phyloP scores from a whole-genome alignment of 1,140 invertebrate genomes.

The Pseudobourletiella spinata region DNA sequence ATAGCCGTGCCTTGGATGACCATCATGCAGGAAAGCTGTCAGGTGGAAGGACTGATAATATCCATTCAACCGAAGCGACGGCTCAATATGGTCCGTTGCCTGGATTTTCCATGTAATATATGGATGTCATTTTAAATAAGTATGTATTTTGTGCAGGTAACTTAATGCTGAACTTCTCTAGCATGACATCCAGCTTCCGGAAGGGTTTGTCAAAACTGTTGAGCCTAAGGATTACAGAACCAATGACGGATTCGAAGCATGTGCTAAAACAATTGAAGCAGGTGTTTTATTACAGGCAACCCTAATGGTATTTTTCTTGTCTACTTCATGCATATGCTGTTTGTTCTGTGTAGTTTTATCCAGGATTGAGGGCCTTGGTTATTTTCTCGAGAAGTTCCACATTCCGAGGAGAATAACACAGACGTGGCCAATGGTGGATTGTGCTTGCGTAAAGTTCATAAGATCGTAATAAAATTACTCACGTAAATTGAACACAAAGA shows the following conservation, averaged over 20 bases:
- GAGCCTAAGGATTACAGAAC: conserved; percentile 43
- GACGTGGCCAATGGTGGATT: too few species aligned
- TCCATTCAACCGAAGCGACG: conserved; percentile 76
- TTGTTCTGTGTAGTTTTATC: conserved; percentile 54
- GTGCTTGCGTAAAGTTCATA: too few species aligned
- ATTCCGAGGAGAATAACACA: too few species aligned
- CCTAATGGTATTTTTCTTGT: too few species aligned
- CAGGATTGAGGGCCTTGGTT: conserved; percentile 75
- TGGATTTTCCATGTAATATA: too few species aligned
- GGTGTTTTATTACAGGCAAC: conserved; percentile 52
- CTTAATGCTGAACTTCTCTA: conserved; percentile 86
- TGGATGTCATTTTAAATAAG: too few species aligned
- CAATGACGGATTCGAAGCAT: conserved; percentile 71
- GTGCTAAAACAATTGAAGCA: conserved; percentile 87
- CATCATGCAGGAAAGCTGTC: conserved; percentile 69
- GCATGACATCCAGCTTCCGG: conserved; percentile 83
- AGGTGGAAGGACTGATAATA: conserved; percentile 69
- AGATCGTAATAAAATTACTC: too few species aligned
- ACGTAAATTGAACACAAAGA: too few species aligned
- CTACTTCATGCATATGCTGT: too few species aligned
- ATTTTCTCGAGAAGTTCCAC: too few species aligned
- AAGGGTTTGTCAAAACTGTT: conserved; percentile 70
- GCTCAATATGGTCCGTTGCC: conserved; percentile 55
- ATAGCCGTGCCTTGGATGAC: conserved; percentile 79
- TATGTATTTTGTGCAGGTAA: conserved; percentile 45